Percentiles rank a stretch among this genome's conserved stretches.
These are phyloP conservation scores for Galeruca laticollis DNA, from an alignment of 2,888 invertebrate species.

Conservation along the genomic window DNA sequence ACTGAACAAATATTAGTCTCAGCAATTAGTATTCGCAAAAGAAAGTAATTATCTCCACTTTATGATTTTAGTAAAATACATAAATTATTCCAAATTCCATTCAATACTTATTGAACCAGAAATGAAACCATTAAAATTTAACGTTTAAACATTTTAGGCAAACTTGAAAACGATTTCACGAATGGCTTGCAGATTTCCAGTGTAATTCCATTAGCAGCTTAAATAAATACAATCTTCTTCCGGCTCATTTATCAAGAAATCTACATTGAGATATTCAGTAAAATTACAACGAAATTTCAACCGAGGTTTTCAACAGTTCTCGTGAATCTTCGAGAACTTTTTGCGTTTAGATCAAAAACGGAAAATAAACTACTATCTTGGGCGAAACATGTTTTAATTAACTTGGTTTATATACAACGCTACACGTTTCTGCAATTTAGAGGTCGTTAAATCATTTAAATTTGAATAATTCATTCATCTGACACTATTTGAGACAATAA, in stretches of 20 bases:
- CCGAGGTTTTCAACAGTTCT: constrained; percentile 21
- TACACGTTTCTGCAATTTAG: background rate
- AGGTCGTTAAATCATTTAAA: background rate
- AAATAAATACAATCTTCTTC: constrained; percentile 31
- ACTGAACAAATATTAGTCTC: background rate
- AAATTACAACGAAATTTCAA: constrained; percentile 28
- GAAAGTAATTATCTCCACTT: background rate
- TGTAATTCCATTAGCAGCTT: constrained; percentile 13
- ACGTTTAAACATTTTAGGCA: background rate
- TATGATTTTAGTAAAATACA: background rate
- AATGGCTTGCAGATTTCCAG: background rate
- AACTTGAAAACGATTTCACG: constrained; percentile 3
- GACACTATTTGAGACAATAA: background rate
- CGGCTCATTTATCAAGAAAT: constrained; percentile 28
- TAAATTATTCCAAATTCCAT: background rate
- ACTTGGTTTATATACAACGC: constrained; percentile 14
- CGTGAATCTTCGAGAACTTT: constrained; percentile 27
- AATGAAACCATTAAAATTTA: background rate
- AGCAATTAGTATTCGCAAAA: background rate
- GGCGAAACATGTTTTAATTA: constrained; percentile 31
- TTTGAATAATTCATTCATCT: background rate
- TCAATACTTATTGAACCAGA: background rate
- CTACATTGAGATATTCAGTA: constrained; percentile 13
- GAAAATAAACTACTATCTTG: constrained; percentile 29
- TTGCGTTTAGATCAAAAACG: constrained; percentile 32